Percentiles rank a stretch among this genome's conserved stretches.
Evolutionary conservation across 2,888 invertebrate genomes (phyloP).

Genomic region (Eupelmus urozonus): DNA sequence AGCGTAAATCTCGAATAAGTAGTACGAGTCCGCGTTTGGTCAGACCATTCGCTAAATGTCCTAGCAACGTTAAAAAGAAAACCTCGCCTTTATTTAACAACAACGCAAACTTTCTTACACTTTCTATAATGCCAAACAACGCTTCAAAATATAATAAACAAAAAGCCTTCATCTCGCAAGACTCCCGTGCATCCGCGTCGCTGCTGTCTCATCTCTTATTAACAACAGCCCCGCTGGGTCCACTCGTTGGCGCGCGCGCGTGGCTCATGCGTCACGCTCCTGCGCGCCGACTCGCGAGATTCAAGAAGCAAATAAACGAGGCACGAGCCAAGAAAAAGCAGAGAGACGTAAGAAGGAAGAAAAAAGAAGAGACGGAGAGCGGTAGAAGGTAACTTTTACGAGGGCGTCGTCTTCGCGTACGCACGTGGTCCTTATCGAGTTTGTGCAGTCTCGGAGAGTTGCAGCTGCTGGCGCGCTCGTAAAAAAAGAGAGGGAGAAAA

Average conservation of each 20-base stretch:
- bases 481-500: conserved; percentile 28
- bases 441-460: conserved; percentile 43
- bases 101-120: too few relatives aligned
- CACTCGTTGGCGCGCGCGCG: too few relatives aligned
- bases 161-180: neutral
- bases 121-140: too few relatives aligned
- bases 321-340: neutral
- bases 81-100: too few relatives aligned
- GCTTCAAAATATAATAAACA: neutral
- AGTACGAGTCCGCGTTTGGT: too few relatives aligned
- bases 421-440: conserved; percentile 53
- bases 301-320: neutral
- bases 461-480: conserved; percentile 45
- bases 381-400: conserved; percentile 39
- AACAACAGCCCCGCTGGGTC: conserved; percentile 5
- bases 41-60: too few relatives aligned
- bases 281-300: conserved; percentile 14
- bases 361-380: neutral
- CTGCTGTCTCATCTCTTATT: neutral
- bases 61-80: too few relatives aligned
- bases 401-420: conserved; percentile 1
- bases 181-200: neutral
- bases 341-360: neutral
- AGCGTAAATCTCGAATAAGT: too few relatives aligned
- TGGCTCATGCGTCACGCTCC: conserved; percentile 16